Evolutionary conservation across 1,140 invertebrate species (phyloP).

Genomic region (Diuraphis noxia): DNA sequence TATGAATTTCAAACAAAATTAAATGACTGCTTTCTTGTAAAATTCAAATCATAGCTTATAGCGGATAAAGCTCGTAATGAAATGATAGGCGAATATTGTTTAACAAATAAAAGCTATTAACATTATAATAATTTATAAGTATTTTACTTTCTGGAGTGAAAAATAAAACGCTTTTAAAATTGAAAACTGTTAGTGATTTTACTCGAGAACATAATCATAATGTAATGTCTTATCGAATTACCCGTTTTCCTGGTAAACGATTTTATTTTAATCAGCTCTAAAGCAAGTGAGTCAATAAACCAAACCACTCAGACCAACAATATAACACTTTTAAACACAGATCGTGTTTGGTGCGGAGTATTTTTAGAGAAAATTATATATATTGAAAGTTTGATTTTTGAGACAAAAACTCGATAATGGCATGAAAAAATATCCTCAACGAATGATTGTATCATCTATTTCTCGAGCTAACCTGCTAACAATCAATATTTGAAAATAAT

Average conservation of each 20-base stretch:
- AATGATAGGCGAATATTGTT: not conserved
- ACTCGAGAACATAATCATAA: not conserved
- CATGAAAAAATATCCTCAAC: not conserved
- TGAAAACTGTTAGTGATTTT: not conserved
- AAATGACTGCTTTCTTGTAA: not conserved
- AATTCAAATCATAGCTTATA: too few relatives aligned
- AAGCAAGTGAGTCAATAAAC: too few relatives aligned
- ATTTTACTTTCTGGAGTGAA: not conserved
- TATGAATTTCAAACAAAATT: not conserved
- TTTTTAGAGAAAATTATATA: not conserved
- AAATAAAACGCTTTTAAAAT: not conserved
- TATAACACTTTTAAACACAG: not conserved
- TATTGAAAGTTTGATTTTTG: not conserved
- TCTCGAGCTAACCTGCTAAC: not conserved
- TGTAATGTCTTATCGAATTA: not conserved
- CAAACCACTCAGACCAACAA: too few relatives aligned
- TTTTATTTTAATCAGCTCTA: too few relatives aligned
- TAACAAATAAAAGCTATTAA: not conserved
- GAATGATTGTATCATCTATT: not conserved
- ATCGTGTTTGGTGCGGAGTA: not conserved
- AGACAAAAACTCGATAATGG: too few relatives aligned
- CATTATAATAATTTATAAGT: not conserved
- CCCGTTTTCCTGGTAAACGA: not conserved
- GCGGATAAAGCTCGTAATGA: not conserved
- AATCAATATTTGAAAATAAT: not conserved